phyloP scores from a whole-genome alignment of 2,797 vertebrate genomes.

The Triplophysa bombifrons region DNA sequence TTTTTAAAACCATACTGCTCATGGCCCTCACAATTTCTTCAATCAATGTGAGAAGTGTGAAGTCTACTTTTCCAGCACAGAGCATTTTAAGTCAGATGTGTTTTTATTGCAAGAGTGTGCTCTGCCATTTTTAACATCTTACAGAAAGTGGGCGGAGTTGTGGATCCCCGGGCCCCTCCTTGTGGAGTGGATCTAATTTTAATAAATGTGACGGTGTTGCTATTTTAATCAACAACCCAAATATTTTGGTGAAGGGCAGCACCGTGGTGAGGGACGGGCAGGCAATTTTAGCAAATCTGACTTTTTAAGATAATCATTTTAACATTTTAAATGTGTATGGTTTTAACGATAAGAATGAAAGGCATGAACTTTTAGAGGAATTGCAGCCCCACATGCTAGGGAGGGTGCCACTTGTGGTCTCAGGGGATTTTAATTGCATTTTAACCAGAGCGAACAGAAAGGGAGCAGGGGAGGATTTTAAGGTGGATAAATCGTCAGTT shows the following conservation, averaged over 20 bases:
- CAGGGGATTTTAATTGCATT: conserved; percentile 52
- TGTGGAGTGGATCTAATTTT: no score
- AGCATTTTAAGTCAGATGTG: no score
- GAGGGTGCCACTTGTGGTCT: not conserved
- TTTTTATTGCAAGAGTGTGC: no score
- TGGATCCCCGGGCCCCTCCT: no score
- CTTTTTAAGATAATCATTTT: conserved; percentile 37
- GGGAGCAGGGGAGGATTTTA: conserved; percentile 34
- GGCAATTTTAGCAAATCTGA: conserved; percentile 51
- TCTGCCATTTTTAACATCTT: no score
- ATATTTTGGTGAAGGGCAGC: conserved; percentile 47
- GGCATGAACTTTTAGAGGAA: conserved; percentile 51
- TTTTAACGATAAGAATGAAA: conserved; percentile 38
- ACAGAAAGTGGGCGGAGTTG: no score
- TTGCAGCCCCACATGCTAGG: conserved; percentile 53
- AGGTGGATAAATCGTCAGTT: conserved; percentile 23
- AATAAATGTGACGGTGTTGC: no score
- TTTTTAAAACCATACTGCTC: conserved; percentile 9
- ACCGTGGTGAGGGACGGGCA: conserved; percentile 45
- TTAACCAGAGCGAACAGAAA: conserved; percentile 1
- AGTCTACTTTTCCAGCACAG: no score
- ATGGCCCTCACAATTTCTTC: no score
- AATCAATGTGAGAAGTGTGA: no score
- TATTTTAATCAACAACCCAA: conserved; percentile 50
- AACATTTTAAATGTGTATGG: conserved; percentile 41